Evolutionary conservation across 2,888 invertebrate species (phyloP).

Genomic region (Campopleginae sp.): DNA sequence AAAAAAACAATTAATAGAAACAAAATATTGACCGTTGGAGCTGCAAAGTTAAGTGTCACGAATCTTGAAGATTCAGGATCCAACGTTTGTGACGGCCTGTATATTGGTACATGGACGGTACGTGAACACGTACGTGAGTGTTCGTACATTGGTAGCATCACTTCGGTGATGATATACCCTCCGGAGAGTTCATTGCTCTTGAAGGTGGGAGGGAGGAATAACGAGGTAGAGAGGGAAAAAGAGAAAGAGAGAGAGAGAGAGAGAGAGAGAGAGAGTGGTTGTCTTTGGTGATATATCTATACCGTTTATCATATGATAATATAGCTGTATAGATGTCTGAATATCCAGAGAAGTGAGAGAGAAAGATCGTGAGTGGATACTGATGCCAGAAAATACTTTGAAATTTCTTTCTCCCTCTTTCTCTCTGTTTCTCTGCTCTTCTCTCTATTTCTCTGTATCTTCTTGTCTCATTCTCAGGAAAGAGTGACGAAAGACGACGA

Average conservation of each 20-base stretch:
- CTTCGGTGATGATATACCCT: constrained; percentile 82
- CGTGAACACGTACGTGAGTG: constrained; percentile 69
- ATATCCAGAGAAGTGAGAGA: constrained; percentile 57
- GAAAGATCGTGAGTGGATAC: constrained; percentile 66
- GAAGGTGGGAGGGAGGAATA: constrained; percentile 75
- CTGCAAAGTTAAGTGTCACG: no score
- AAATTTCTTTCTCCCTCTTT: constrained; percentile 33
- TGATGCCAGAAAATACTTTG: constrained; percentile 67
- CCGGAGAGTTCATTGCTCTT: constrained; percentile 83
- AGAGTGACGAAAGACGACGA: constrained; percentile 54
- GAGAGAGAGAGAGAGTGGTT: constrained; percentile 34
- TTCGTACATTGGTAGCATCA: constrained; percentile 81
- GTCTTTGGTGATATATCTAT: constrained; percentile 10
- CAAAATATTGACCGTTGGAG: no score
- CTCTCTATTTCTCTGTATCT: background rate
- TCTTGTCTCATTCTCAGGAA: constrained; percentile 33
- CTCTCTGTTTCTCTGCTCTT: constrained; percentile 3
- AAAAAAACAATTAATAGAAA: no score
- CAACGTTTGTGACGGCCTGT: background rate
- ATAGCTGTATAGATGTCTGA: constrained; percentile 19
- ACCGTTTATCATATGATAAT: constrained; percentile 5
- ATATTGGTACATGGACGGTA: constrained; percentile 54
- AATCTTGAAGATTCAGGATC: background rate
- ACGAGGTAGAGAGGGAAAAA: constrained; percentile 63
- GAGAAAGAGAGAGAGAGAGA: constrained; percentile 56